Conservation (phyloP, 2,888 invertebrate genomes). For the Cacoxenus indagator region DNA sequence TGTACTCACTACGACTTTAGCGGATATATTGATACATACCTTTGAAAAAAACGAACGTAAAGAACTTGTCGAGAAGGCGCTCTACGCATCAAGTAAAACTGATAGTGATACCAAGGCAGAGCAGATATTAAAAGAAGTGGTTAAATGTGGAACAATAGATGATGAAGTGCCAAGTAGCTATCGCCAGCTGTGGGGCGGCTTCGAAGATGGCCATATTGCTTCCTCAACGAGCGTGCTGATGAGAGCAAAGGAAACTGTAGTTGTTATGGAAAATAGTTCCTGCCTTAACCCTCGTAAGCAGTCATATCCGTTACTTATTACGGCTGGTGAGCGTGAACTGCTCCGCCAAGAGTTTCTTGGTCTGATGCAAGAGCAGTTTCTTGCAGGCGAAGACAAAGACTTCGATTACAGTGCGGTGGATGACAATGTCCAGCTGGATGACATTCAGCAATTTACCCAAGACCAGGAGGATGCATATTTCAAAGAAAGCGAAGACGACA, state of each 20-base stretch:
- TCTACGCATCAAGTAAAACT: no score
- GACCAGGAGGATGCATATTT: slow-evolving; percentile 94
- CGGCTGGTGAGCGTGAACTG: slow-evolving; percentile 76
- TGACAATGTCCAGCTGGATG: slow-evolving; percentile 84
- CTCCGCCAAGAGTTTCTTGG: slow-evolving; percentile 85
- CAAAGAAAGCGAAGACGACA: slow-evolving; percentile 83
- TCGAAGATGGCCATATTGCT: slow-evolving; percentile 70
- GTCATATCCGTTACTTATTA: slow-evolving; percentile 64
- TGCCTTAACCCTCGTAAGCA: background rate
- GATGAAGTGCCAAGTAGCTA: slow-evolving; percentile 65
- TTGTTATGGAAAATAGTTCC: slow-evolving; percentile 52
- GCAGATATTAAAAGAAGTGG: background rate
- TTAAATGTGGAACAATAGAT: slow-evolving; percentile 20
- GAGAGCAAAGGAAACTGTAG: slow-evolving; percentile 46
- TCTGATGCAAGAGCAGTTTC: slow-evolving; percentile 87
- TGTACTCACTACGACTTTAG: slow-evolving; percentile 74
- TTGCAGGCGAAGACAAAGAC: slow-evolving; percentile 84
- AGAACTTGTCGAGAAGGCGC: slow-evolving; percentile 71
- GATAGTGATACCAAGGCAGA: no score
- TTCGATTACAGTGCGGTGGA: slow-evolving; percentile 89
- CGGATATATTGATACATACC: slow-evolving; percentile 84
- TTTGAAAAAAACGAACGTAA: slow-evolving; percentile 81
- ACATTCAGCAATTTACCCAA: slow-evolving; percentile 78
- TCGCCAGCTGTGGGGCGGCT: slow-evolving; percentile 74
- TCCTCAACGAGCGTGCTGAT: slow-evolving; percentile 48